These are phyloP conservation scores for Podotricha telesiphe DNA, from an alignment of 2,888 invertebrate genomes.

Conservation along the genomic window DNA sequence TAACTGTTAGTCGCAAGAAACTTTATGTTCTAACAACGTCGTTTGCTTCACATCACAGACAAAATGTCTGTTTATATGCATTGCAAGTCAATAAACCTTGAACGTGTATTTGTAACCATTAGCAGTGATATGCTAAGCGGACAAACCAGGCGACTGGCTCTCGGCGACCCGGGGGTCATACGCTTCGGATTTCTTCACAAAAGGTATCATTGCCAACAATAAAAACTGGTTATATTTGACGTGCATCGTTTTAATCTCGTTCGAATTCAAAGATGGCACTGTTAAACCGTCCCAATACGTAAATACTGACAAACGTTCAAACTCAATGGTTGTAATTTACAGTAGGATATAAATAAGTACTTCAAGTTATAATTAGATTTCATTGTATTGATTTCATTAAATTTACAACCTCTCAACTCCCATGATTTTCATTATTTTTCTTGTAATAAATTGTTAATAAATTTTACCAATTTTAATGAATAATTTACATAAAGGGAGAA, in stretches of 20 bases:
- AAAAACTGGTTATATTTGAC: constrained; percentile 17
- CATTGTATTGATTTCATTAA: too few species aligned
- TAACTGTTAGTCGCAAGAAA: constrained; percentile 4
- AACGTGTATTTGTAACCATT: constrained; percentile 34
- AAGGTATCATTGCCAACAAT: constrained; percentile 24
- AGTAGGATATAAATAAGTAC: not conserved
- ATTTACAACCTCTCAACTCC: too few species aligned
- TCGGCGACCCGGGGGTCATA: constrained; percentile 29
- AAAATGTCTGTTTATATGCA: constrained; percentile 20
- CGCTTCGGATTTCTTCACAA: constrained; percentile 29
- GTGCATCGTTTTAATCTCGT: too few species aligned
- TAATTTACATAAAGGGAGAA: not conserved
- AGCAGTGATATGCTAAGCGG: constrained; percentile 35
- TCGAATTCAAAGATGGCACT: not conserved
- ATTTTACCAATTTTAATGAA: not conserved
- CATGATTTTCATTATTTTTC: too few species aligned
- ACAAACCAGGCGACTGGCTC: constrained; percentile 25
- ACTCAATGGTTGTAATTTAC: not conserved
- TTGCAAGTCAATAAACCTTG: constrained; percentile 37
- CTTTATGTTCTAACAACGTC: constrained; percentile 3
- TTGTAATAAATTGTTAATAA: not conserved
- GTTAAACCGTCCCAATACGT: not conserved
- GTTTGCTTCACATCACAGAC: constrained; percentile 11
- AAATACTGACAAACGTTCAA: not conserved
- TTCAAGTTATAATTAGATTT: not conserved